A percentile compares a stretch with the other conserved stretches of the same genome.
phyloP scores from a whole-genome alignment of 2,888 invertebrate species.

The Acheta domesticus region DNA sequence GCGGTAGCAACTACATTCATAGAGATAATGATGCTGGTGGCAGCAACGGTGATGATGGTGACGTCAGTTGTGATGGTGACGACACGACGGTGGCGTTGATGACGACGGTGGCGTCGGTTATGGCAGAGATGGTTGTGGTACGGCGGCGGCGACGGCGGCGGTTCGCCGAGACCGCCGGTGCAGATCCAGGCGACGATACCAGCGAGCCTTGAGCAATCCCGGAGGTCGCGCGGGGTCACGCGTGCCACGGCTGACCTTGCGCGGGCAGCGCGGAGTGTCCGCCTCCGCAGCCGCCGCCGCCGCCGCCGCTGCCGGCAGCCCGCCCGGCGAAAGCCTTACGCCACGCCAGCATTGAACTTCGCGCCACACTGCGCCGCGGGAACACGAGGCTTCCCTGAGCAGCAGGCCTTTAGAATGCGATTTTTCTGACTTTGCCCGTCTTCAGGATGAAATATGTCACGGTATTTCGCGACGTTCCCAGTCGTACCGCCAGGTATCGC shows the following conservation, averaged over 20 bases:
- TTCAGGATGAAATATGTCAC: no score
- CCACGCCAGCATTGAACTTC: background rate
- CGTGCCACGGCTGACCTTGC: slow-evolving; percentile 18
- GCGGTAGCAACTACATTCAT: background rate
- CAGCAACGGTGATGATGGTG: background rate
- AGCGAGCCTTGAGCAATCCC: background rate
- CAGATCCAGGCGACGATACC: slow-evolving; percentile 18
- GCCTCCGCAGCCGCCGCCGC: background rate
- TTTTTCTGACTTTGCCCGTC: no score
- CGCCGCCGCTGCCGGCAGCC: background rate
- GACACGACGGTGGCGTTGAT: background rate
- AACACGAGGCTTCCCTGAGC: background rate
- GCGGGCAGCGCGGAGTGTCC: background rate
- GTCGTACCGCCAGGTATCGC: no score
- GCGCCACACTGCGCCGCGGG: background rate
- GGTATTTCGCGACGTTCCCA: no score
- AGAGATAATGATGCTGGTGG: background rate
- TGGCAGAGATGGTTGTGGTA: background rate
- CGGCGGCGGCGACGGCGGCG: background rate
- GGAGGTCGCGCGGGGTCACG: slow-evolving; percentile 1
- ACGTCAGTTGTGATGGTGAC: background rate
- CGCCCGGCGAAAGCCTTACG: background rate
- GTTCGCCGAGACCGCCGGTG: background rate
- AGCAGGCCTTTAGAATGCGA: background rate
- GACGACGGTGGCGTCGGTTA: background rate